These are phyloP conservation scores for Sympetrum striolatum DNA, from an alignment of 2,888 invertebrate species.

Conservation along the genomic window DNA sequence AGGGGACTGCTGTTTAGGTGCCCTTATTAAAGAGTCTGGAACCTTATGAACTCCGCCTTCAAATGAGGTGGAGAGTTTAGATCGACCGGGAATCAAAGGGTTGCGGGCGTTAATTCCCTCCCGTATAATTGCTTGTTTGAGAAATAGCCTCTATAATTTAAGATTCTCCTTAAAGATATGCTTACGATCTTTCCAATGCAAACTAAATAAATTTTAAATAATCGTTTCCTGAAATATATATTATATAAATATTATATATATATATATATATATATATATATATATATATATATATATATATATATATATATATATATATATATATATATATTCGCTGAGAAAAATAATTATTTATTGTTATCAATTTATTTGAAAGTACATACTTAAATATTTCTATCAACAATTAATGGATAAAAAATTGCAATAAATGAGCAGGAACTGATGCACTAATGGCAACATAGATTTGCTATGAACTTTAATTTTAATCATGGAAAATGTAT, in stretches of 20 bases:
- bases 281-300: too few species aligned
- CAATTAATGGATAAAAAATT: too few species aligned
- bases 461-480: too few species aligned
- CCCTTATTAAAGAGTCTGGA: not conserved
- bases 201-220: not conserved
- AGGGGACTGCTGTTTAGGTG: not conserved
- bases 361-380: too few species aligned
- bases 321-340: not conserved
- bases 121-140: not conserved
- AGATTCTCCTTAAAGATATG: not conserved
- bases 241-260: too few species aligned
- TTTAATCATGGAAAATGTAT: too few species aligned
- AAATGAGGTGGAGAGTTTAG: not conserved
- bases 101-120: not conserved
- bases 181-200: not conserved
- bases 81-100: not conserved
- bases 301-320: too few species aligned
- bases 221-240: not conserved
- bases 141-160: not conserved
- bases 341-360: too few species aligned
- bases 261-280: too few species aligned
- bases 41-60: not conserved
- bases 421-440: too few species aligned
- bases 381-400: too few species aligned
- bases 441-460: too few species aligned